These are phyloP conservation scores for Mesaphorura yosii DNA, from an alignment of 1,140 invertebrate genomes.

Conservation along the genomic window DNA sequence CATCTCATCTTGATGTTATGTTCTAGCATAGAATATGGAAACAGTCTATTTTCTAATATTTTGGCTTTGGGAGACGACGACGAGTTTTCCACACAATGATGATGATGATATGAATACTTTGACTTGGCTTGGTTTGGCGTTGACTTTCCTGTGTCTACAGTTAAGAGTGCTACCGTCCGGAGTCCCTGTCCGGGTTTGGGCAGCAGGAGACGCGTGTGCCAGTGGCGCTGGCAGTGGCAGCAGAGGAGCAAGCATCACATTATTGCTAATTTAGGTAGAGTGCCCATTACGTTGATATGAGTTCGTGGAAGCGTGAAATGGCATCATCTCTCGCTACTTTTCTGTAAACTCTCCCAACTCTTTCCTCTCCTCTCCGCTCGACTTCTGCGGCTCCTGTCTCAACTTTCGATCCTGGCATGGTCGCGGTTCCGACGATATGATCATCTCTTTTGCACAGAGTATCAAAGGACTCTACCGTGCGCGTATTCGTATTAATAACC, in stretches of 20 bases:
- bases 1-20: too few species aligned
- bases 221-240: too few species aligned
- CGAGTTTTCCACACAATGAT: background rate
- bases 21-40: too few species aligned
- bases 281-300: slow-evolving; percentile 26
- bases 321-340: slow-evolving; percentile 9
- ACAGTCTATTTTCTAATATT: too few species aligned
- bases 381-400: too few species aligned
- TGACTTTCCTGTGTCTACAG: background rate
- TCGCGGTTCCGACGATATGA: too few species aligned
- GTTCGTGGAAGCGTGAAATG: slow-evolving; percentile 20
- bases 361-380: background rate
- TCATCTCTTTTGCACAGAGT: too few species aligned
- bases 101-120: background rate
- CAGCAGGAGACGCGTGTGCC: background rate
- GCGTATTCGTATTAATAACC: too few species aligned
- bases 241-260: too few species aligned
- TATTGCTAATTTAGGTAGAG: slow-evolving; percentile 25
- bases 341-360: background rate
- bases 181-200: background rate
- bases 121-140: background rate
- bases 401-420: too few species aligned
- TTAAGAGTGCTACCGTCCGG: background rate
- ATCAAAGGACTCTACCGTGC: too few species aligned
- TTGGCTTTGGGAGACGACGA: too few species aligned